Base-by-base conservation (phyloP, 2,113 vertebrate species). In the Tympanuchus pallidicinctus region DNA sequence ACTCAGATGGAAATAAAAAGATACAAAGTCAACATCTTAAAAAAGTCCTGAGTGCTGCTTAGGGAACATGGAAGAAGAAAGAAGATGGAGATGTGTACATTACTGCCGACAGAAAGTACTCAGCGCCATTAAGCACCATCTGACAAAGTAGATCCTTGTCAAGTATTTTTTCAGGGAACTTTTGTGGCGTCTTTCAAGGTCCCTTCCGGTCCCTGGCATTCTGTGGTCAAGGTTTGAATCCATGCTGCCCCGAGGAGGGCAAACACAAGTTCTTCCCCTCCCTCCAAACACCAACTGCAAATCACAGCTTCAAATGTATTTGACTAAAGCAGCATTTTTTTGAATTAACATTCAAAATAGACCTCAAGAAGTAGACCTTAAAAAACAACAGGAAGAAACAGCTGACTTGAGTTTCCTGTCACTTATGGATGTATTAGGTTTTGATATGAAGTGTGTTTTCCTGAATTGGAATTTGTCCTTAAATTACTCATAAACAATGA, bases 401-500 rank as follows among this genome's bases (percentile, higher is more conserved):
- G 50, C 81, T 95, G 72, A 72, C 87, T 86, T 21, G 18, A 95
- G 90, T 95, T 97, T 96, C 88, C 92, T 97, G 87, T 85, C 92
- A 94, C 95, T 97, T 73, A 95, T 88, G 89, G 47, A 76, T 92
- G 88, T 91, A 96, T 95, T 86, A 92, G 67, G 86, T 94, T 93
- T 94, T 96, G 93, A 92, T 89, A 95, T 72, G 73, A 97, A 97
- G 96, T 94, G 84, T 88, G 69, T 94, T 95, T 97, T 96, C 91
- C 91, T 97, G 96, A 97, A 96, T 96, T 79, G 82, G 94, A 97
- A 94, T 97, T 97, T 97, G 95, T 97, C 96, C 96, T 93, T 95
- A 96, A 94, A 89, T 93, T 90, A 69, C 90, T 95, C 93, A 32
- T 25, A 86, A 97, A 98, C 96, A 98, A 96, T 95, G 94, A 94